phyloP scores from a whole-genome alignment of 2,113 vertebrate species.

The Saguinus imperator region DNA sequence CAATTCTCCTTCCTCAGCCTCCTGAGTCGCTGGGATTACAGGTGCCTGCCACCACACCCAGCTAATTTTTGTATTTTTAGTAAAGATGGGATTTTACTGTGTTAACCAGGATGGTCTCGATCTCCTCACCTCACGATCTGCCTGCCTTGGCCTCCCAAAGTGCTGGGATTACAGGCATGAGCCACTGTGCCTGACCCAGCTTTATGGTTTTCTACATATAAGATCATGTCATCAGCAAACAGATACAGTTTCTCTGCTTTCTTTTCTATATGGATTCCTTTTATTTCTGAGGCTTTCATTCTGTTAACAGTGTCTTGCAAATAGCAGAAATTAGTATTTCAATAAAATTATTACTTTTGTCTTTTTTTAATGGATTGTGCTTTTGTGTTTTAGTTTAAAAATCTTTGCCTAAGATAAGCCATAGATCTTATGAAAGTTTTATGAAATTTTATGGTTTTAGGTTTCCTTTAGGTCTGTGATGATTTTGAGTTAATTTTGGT shows the following conservation, averaged over 20 bases:
- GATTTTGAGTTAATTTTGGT: background rate
- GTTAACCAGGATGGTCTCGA: too few relatives aligned
- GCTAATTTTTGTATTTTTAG: too few relatives aligned
- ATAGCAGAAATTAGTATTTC: background rate
- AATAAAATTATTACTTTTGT: background rate
- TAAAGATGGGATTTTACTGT: too few relatives aligned
- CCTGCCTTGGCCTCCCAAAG: too few relatives aligned
- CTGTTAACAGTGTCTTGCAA: background rate
- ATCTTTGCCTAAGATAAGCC: background rate
- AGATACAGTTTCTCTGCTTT: background rate
- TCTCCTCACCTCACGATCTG: too few relatives aligned
- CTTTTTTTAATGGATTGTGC: background rate
- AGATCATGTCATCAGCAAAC: background rate
- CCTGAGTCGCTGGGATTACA: too few relatives aligned
- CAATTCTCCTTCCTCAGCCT: too few relatives aligned
- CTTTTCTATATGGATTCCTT: background rate
- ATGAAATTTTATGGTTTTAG: background rate
- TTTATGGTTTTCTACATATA: background rate
- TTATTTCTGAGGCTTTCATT: background rate
- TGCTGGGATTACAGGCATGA: too few relatives aligned
- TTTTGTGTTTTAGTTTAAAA: background rate
- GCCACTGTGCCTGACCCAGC: too few relatives aligned
- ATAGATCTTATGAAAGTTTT: background rate
- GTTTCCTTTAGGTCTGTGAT: background rate
- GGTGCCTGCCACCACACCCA: fast-evolving